These are phyloP conservation scores for Oncopodura yosiiana DNA, from an alignment of 1,140 invertebrate species.

Conservation along the genomic window DNA sequence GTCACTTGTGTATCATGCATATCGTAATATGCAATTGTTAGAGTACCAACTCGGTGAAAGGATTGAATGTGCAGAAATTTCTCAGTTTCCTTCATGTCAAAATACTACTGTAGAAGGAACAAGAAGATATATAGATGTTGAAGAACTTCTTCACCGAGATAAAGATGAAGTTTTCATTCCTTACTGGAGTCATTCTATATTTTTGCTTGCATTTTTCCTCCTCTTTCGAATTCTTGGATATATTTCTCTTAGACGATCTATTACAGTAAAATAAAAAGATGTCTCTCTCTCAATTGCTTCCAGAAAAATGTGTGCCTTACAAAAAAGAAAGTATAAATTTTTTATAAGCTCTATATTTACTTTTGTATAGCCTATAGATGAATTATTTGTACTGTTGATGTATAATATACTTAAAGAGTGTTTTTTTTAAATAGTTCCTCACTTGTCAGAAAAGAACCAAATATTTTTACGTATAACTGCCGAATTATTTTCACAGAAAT, in stretches of 20 bases:
- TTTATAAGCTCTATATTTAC: too few relatives aligned
- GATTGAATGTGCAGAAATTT: constrained; percentile 5
- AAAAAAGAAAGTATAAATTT: too few relatives aligned
- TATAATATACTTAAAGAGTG: too few relatives aligned
- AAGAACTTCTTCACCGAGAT: constrained; percentile 57
- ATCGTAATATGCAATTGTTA: constrained; percentile 74
- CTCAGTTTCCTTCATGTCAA: constrained; percentile 56
- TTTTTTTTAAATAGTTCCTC: too few relatives aligned
- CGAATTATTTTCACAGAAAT: too few relatives aligned
- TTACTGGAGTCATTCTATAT: constrained; percentile 64
- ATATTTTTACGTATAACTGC: too few relatives aligned
- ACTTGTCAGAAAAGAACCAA: too few relatives aligned
- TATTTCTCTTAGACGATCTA: constrained; percentile 52
- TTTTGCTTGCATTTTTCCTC: constrained; percentile 61
- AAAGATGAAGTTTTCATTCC: constrained; percentile 45
- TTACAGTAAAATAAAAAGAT: too few relatives aligned
- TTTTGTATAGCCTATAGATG: too few relatives aligned
- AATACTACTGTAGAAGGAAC: constrained; percentile 50
- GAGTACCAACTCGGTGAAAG: constrained; percentile 57
- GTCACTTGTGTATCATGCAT: constrained; percentile 69
- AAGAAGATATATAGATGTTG: constrained; percentile 51
- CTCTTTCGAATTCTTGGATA: constrained; percentile 65
- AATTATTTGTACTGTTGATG: too few relatives aligned
- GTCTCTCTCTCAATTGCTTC: too few relatives aligned
- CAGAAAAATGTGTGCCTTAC: too few relatives aligned